Base-by-base conservation (phyloP, 2,113 vertebrate genomes). In the Salvelinus namaycush region DNA sequence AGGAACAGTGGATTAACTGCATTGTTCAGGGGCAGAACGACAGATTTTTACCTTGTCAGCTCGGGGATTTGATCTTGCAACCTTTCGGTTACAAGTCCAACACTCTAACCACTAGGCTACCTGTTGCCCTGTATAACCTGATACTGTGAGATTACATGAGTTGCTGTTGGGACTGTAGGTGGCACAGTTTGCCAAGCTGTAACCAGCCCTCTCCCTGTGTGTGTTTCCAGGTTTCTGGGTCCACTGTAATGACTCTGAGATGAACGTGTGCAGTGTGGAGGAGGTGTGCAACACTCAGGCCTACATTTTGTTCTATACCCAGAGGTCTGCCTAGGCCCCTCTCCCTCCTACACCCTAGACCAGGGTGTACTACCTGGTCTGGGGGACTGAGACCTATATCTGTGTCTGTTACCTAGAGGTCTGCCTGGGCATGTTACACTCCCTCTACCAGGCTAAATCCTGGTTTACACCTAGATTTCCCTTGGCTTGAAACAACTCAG, bases 211-310 rank as follows among this genome's bases (percentile, higher is more conserved):
- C 73, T 73, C 44, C 75, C 67, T 68, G 29, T 67, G 24, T 75
- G 9, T 57, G 0, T 90, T 81, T 78, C 76, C 92, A 99, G 98
- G 96, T 89, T 99, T 99, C 92, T 99, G 98, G 98, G 97, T 99
- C 89, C 97, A 99, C 95, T 99, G 98, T 94, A 99, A 99, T 76
- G 97, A 99, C 95, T 99, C 98, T 85, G 97, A 97, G 92, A 95
- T 99, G 96, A 98, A 97, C 92, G 97, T 99, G 90, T 99, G 97
- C 95, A 97, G 96, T 51, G 96, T 99, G 90, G 97, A 98, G 94
- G 98, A 99, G 88, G 97, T 99, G 92, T 99, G 98, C 94, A 97
- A 95, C 94, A 99, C 98, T 95, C 98, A 99, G 92, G 98, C 97
- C 92, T 99, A 99, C 91, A 99, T 99, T 89, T 96, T 99, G 89